Conservation (phyloP, 92 coral and sea anemone genomes). For the Parazoanthus atlanticus region DNA sequence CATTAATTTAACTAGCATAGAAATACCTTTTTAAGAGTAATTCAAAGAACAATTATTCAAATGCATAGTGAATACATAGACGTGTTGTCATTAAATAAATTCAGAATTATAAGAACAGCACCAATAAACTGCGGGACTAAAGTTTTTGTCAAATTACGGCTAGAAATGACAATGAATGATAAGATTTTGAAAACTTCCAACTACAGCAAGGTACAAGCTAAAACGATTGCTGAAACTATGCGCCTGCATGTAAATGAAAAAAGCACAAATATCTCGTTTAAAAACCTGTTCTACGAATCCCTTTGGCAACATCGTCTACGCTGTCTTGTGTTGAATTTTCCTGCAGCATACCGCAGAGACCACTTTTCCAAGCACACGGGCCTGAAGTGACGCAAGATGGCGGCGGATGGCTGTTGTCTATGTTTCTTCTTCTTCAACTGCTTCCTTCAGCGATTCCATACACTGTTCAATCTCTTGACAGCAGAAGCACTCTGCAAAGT, state of each 20-base stretch:
- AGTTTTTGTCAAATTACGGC: too few species aligned
- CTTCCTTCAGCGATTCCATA: conserved; percentile 8
- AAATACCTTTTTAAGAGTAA: background rate
- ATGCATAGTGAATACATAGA: too few species aligned
- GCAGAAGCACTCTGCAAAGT: conserved; percentile 30
- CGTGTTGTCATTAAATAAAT: too few species aligned
- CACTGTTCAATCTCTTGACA: conserved; percentile 23
- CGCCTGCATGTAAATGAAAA: too few species aligned
- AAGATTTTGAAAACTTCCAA: too few species aligned
- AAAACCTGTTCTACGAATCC: background rate
- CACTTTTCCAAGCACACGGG: conserved; percentile 47
- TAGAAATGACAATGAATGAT: too few species aligned
- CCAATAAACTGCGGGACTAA: too few species aligned
- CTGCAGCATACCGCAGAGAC: conserved; percentile 42
- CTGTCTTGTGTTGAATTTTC: conserved; percentile 41
- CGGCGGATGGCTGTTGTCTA: background rate
- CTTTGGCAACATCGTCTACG: conserved; percentile 4
- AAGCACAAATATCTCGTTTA: background rate
- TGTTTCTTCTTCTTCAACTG: conserved; percentile 6
- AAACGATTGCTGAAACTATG: too few species aligned
- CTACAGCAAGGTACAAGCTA: too few species aligned
- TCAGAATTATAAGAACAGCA: too few species aligned
- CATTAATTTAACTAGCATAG: background rate
- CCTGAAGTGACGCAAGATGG: conserved; percentile 26
- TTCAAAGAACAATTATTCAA: too few species aligned